Evolutionary conservation across 1,140 invertebrate species (phyloP).

Genomic region (Helicoverpa zea): DNA sequence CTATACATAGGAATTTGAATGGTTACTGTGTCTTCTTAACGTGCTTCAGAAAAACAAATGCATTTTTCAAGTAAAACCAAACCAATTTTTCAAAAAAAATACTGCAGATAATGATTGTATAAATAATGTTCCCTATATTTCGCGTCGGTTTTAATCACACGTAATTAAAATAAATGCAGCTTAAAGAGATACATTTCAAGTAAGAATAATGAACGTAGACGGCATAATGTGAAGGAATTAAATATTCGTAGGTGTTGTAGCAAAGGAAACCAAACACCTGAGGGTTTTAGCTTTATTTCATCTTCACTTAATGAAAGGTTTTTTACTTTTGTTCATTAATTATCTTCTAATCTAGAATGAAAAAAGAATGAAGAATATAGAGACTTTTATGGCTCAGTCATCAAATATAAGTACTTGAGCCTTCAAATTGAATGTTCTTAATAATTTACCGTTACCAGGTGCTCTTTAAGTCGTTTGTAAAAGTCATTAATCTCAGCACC

Average conservation of each 20-base stretch:
- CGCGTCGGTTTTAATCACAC: neutral
- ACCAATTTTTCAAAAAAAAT: no score
- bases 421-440: constrained; percentile 24
- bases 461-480: neutral
- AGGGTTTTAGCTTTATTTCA: no score
- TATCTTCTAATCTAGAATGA: neutral
- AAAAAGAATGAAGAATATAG: neutral
- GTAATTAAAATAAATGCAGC: neutral
- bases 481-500: constrained; percentile 19
- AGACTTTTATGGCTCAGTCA: neutral
- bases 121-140: neutral
- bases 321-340: neutral
- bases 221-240: neutral
- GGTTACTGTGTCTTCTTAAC: no score
- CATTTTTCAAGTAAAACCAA: no score
- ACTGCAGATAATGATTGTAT: no score
- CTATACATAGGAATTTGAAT: no score
- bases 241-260: neutral
- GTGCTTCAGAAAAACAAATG: no score
- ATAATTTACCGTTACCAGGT: constrained; percentile 28
- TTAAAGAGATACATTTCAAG: constrained; percentile 1
- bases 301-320: neutral
- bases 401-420: constrained; percentile 5
- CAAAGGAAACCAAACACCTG: neutral
- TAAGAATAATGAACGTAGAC: constrained; percentile 9